phyloP scores from a whole-genome alignment of 2,888 invertebrate species.

The Pristionchus maxplancki region DNA sequence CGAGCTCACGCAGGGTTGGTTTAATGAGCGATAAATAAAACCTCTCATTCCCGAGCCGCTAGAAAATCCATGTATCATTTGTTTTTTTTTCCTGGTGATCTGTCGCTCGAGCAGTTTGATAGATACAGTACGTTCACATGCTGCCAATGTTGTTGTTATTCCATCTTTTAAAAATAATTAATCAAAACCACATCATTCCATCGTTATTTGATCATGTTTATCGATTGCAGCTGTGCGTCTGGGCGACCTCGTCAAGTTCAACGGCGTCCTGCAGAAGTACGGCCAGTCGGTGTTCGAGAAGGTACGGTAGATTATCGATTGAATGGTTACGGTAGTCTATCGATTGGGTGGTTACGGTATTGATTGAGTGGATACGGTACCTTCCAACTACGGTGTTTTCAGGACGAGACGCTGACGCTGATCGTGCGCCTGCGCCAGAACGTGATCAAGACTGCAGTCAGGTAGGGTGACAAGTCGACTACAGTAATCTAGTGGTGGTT shows the following conservation, averaged over 20 bases:
- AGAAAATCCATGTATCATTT: too few relatives aligned
- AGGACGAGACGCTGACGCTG: constrained; percentile 94
- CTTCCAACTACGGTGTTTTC: constrained; percentile 87
- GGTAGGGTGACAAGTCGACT: constrained; percentile 18
- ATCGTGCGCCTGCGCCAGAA: constrained; percentile 96
- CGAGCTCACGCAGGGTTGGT: constrained; percentile 89
- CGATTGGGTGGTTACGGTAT: background rate
- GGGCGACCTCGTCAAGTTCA: constrained; percentile 94
- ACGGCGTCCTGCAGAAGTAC: constrained; percentile 92
- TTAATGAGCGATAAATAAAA: too few relatives aligned
- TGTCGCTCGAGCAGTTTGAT: background rate
- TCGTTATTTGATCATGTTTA: constrained; percentile 34
- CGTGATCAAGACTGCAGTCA: constrained; percentile 90
- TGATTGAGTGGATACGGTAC: background rate
- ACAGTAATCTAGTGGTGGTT: background rate
- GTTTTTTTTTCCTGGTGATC: background rate
- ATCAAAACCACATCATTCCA: background rate
- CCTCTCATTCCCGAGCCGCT: too few relatives aligned
- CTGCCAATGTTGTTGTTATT: too few relatives aligned
- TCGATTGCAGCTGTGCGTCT: constrained; percentile 85
- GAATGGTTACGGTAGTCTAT: background rate
- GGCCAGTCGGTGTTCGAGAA: constrained; percentile 76
- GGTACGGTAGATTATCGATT: background rate
- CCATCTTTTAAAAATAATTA: background rate
- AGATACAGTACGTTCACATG: background rate